phyloP scores from a whole-genome alignment of 2,113 vertebrate genomes.

The Coregonus clupeaformis region DNA sequence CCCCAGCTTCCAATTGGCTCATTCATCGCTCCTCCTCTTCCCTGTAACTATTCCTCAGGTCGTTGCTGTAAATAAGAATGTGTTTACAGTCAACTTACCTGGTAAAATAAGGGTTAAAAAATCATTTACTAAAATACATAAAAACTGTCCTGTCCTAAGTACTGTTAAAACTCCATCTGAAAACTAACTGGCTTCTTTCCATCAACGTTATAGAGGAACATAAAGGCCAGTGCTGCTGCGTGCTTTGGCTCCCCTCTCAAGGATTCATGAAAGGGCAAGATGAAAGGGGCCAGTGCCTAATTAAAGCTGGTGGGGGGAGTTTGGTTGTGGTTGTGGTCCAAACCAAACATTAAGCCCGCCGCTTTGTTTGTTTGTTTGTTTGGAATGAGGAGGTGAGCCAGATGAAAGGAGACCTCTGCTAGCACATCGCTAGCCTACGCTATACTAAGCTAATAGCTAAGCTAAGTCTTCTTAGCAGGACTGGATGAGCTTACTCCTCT shows the following conservation, averaged over 20 bases:
- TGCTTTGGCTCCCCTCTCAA: constrained; percentile 18
- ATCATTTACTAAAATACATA: too few species aligned
- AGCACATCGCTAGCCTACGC: neutral
- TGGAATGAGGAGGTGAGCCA: constrained; percentile 10
- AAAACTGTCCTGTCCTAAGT: too few species aligned
- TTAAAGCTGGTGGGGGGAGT: neutral
- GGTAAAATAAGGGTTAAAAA: too few species aligned
- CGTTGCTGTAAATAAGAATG: too few species aligned
- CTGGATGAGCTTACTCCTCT: neutral
- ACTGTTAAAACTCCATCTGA: neutral
- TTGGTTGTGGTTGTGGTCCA: constrained; percentile 5
- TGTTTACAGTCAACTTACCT: too few species aligned
- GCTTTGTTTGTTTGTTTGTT: constrained; percentile 40
- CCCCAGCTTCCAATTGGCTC: too few species aligned
- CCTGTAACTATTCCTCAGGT: too few species aligned
- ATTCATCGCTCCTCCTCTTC: too few species aligned
- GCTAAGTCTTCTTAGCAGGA: too few species aligned
- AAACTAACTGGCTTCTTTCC: neutral
- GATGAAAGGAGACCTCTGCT: constrained; percentile 13
- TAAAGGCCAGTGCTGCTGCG: constrained; percentile 4
- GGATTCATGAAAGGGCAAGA: constrained; percentile 18
- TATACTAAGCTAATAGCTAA: neutral
- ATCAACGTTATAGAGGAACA: constrained; percentile 10
- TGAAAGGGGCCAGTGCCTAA: constrained; percentile 15
- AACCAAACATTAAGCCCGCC: constrained; percentile 27